Evolutionary conservation across 1,140 invertebrate genomes (phyloP), one percentile per base, ranked within the genome.

Genomic region (Carposina sasakii): DNA sequence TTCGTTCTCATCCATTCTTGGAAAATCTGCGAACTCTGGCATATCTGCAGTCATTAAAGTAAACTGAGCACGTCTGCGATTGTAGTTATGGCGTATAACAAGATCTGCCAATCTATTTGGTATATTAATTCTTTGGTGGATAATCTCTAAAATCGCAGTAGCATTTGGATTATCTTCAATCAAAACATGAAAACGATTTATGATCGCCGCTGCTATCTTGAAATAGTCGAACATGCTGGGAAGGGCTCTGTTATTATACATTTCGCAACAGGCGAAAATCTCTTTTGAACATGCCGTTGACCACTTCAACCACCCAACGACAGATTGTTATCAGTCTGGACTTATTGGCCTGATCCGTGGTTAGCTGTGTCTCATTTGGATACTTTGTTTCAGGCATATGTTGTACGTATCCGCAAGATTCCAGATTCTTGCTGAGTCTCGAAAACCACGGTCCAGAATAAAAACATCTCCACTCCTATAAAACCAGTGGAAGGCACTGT

Each of bases 301-400:
- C 33, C 2, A 24, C 45, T 24, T 48, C 45, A 26, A 48, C 45
- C 33, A 48, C 33, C 45, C 45, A 39, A 37, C 45, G 23, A 34
- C 45, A 48, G 16, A 46, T 16, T 15, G 45, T 37, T 16, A 48
- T 15, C 16, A 33, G 26, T 4, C 45, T 16, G 9, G 21, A 26
- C 16, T 22, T 3, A 17, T 48, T 48, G 2, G 45, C 45, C 20
- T 48, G 33, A 5, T 20, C 31, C 21, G 45, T 37, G 26, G 45
- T 37, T 8, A 48, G 21, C 17, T 48, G 44, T 47, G 44, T 23
- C 39, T 21, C 20, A 33, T 34, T 48, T 48, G 33, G 16, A 10
- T 13, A 37, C 23, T n/a, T n/a, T 23, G 36, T 26, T n/a, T 37
- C 30, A 22, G 45, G 45, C 45, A 48, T 39, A 39, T 48, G 39